Evolutionary conservation across 2,888 invertebrate genomes (phyloP).

Genomic region (Lycocerus yunnanus): DNA sequence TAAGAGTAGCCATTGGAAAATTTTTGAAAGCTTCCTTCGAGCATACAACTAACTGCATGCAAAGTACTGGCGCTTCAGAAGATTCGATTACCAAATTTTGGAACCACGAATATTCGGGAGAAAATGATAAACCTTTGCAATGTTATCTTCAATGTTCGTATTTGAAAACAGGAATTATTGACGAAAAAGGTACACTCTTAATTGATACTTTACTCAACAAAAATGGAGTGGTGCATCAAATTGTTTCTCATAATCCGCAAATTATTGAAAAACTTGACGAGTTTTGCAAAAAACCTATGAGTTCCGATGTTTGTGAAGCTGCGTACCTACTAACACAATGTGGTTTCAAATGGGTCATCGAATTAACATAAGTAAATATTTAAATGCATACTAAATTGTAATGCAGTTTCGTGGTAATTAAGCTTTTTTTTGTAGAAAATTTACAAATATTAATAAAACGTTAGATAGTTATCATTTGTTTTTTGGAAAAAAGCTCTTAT

Average conservation of each 20-base stretch:
- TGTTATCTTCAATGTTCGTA: neutral
- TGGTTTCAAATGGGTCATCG: too few relatives aligned
- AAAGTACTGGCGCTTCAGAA: neutral
- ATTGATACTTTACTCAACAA: neutral
- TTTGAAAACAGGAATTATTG: neutral
- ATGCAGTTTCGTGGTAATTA: too few relatives aligned
- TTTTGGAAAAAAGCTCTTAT: too few relatives aligned
- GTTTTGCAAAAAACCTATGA: neutral
- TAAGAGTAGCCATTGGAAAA: neutral
- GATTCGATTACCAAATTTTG: neutral
- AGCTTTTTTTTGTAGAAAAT: too few relatives aligned
- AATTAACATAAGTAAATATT: neutral
- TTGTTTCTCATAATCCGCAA: neutral
- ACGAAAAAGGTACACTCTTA: neutral
- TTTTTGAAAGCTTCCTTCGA: neutral
- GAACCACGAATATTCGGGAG: neutral
- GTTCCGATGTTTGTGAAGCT: neutral
- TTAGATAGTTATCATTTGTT: too few relatives aligned
- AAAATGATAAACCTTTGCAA: neutral
- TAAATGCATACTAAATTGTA: neutral
- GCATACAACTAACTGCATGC: neutral
- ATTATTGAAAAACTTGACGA: neutral
- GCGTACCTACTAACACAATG: neutral
- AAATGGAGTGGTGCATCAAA: neutral
- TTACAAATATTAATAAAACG: too few relatives aligned